Evolutionary conservation across 2,888 invertebrate genomes (phyloP).

Genomic region (Trachelus tabidus): DNA sequence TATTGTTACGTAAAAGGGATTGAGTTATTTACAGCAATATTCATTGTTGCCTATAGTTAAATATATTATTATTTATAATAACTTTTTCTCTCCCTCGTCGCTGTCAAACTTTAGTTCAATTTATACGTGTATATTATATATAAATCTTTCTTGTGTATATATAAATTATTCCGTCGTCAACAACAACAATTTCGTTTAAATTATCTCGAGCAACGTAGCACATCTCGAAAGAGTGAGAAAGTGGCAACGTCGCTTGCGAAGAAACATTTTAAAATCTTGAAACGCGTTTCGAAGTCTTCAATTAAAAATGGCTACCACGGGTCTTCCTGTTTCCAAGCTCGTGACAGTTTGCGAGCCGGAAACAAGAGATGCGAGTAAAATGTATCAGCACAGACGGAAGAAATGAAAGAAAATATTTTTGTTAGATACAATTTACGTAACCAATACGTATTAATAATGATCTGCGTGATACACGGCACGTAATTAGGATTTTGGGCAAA

Average conservation of each 20-base stretch:
- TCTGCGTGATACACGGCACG: not conserved
- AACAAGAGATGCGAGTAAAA: not conserved
- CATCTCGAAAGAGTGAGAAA: not conserved
- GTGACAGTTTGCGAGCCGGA: not conserved
- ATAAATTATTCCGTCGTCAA: constrained; percentile 27
- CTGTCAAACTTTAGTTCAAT: not conserved
- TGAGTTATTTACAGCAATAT: constrained; percentile 33
- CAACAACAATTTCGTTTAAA: not conserved
- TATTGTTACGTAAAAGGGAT: constrained; percentile 15
- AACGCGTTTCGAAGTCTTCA: not conserved
- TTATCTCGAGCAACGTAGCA: not conserved
- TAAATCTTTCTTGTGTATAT: constrained; percentile 13
- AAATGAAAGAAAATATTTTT: not conserved
- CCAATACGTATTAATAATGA: not conserved
- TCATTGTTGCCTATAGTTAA: not conserved
- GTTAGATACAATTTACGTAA: not conserved
- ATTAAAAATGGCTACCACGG: not conserved
- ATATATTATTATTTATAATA: constrained; percentile 1
- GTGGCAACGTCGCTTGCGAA: not conserved
- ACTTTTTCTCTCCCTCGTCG: not conserved
- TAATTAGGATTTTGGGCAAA: not conserved
- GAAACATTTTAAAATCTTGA: not conserved
- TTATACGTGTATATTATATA: constrained; percentile 16
- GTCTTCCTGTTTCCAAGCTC: not conserved
- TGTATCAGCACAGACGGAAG: not conserved